A percentile compares a stretch with the other conserved stretches of the same genome.
Conservation (phyloP, 2,797 vertebrate genomes). For the Dipus sagitta region DNA sequence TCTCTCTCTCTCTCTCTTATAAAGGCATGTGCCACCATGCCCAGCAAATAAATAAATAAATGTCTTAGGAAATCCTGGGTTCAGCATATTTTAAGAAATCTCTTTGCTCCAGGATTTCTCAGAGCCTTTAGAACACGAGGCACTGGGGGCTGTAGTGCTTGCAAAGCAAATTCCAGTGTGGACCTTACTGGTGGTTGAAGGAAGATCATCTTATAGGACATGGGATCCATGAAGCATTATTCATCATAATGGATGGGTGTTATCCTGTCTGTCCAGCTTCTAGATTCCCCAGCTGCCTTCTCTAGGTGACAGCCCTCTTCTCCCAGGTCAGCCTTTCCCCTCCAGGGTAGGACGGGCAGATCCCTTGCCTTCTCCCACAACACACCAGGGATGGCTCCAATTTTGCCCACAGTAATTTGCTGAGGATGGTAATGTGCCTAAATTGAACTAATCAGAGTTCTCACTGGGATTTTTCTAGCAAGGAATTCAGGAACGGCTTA, state of each 20-base stretch:
- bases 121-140: not conserved
- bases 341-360: not conserved
- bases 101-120: not conserved
- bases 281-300: not conserved
- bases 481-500: not conserved
- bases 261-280: not conserved
- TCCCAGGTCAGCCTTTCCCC: not conserved
- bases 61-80: not conserved
- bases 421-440: not conserved
- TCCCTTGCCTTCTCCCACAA: not conserved
- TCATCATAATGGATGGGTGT: not conserved
- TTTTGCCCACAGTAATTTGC: not conserved
- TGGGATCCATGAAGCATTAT: not conserved
- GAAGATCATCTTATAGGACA: not conserved
- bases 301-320: not conserved
- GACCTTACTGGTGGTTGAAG: no score
- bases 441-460: not conserved
- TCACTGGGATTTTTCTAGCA: not conserved
- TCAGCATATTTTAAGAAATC: not conserved
- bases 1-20: no score
- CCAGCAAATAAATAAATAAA: no score
- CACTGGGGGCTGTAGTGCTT: not conserved
- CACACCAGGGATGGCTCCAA: no score
- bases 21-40: no score
- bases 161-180: not conserved